phyloP scores from a whole-genome alignment of 2,888 invertebrate species.

The Drosophila gaucha region DNA sequence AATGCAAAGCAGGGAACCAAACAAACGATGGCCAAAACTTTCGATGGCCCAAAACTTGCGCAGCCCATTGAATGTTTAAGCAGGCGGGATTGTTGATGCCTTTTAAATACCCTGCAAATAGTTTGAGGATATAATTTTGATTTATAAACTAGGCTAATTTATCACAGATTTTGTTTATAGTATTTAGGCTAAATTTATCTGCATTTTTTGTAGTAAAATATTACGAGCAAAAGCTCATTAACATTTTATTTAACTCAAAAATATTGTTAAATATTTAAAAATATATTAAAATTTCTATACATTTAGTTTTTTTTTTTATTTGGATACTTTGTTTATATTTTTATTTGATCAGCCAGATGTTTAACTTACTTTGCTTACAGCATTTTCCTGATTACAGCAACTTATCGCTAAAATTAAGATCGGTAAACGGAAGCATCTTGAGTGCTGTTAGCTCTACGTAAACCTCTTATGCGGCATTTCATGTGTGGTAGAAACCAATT shows the following conservation, averaged over 20 bases:
- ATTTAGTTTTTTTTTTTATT: neutral
- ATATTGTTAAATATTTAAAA: too few species aligned
- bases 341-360: too few species aligned
- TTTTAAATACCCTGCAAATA: conserved; percentile 1
- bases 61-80: conserved; percentile 2
- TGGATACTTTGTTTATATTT: neutral
- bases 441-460: neutral
- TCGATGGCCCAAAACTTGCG: conserved; percentile 47
- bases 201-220: neutral
- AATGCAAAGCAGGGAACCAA: conserved; percentile 66
- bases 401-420: neutral
- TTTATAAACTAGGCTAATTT: too few species aligned
- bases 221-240: too few species aligned
- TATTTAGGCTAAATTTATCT: neutral
- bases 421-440: conserved; percentile 4
- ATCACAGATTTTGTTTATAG: too few species aligned
- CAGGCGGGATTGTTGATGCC: neutral
- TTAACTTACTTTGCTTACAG: neutral
- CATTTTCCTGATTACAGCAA: neutral
- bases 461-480: conserved; percentile 2
- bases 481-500: conserved; percentile 26
- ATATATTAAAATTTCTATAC: too few species aligned
- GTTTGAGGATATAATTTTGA: neutral
- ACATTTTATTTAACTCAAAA: too few species aligned
- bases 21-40: conserved; percentile 64